Base-by-base conservation (phyloP, 2,888 invertebrate species). In the Agrotis puta region DNA sequence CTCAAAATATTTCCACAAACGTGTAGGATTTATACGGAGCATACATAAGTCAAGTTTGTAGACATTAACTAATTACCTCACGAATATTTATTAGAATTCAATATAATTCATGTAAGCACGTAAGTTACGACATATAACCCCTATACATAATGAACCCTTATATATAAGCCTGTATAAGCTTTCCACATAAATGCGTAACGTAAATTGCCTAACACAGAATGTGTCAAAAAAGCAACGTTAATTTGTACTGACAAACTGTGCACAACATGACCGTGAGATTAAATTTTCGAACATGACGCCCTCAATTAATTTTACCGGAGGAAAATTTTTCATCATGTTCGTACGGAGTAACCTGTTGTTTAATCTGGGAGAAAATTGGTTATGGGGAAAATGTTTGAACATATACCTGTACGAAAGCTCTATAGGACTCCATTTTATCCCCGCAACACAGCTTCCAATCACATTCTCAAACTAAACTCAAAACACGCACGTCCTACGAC, bases 201-300 rank as follows among this genome's bases (percentile, higher is more conserved):
- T 88, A 88, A 90, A 90, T 90, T 89, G 89, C 88, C 89, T 89
- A 89, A 92, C 88, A 89, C 89, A 89, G 89, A 91, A 90, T 82
- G 75, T 85, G 76, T 85, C 77, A 91, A 92, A 90, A 88, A 90
- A 88, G 85, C 87, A 90, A 87, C 88, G 88, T 91, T 92, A 92
- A 93, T 93, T 93, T 92, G 90, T 88, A 88, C 91, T 83, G 88
- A 86, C 87, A 88, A 86, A 83, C 77, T 86, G 87, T 86, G 85
- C 86, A 86, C 85, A 83, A 93, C 94, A 94, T 88, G 93, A 87
- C 88, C 88, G 88, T 88, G 90, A 91, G 92, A 94, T 94, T 94
- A 94, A 94, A 94, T 93, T 94, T 94, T 92, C 91, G 92, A 93
- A 92, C 91, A 90, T 88, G 90, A 86, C 90, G 88, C 84, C 88